A percentile compares a stretch with the other conserved stretches of the same genome.
These are phyloP conservation scores for Chirona hameri DNA, from an alignment of 2,888 invertebrate species.

Conservation along the genomic window DNA sequence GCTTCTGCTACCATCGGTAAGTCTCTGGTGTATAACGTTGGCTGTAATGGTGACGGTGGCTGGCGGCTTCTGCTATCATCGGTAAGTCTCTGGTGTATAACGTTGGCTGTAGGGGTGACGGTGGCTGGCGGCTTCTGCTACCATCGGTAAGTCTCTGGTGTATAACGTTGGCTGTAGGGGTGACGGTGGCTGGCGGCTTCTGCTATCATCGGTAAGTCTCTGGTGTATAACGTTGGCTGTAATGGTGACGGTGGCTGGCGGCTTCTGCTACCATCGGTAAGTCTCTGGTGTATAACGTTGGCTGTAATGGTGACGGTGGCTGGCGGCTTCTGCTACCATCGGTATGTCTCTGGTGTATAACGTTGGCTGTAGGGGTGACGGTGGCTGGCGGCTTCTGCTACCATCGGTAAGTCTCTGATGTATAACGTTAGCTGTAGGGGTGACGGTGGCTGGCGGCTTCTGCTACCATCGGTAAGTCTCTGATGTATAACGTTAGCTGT, in stretches of 20 bases:
- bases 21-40: too few species aligned
- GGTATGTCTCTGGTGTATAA: too few species aligned
- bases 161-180: not conserved
- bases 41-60: not conserved
- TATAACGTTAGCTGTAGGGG: not conserved
- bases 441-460: slow-evolving; percentile 4
- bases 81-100: too few species aligned
- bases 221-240: too few species aligned
- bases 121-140: slow-evolving; percentile 22
- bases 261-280: slow-evolving; percentile 14
- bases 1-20: slow-evolving; percentile 14
- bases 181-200: slow-evolving; percentile 4
- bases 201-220: slow-evolving; percentile 22
- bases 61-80: slow-evolving; percentile 6
- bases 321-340: slow-evolving; percentile 8
- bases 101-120: not conserved
- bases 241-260: not conserved
- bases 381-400: slow-evolving; percentile 22
- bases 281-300: too few species aligned
- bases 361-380: not conserved
- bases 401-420: slow-evolving; percentile 7
- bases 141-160: slow-evolving; percentile 7
- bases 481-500: too few species aligned
- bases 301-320: not conserved
- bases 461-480: slow-evolving; percentile 23